These are phyloP conservation scores for Melipona quadrifasciata DNA, from an alignment of 1,140 invertebrate species.

Conservation along the genomic window DNA sequence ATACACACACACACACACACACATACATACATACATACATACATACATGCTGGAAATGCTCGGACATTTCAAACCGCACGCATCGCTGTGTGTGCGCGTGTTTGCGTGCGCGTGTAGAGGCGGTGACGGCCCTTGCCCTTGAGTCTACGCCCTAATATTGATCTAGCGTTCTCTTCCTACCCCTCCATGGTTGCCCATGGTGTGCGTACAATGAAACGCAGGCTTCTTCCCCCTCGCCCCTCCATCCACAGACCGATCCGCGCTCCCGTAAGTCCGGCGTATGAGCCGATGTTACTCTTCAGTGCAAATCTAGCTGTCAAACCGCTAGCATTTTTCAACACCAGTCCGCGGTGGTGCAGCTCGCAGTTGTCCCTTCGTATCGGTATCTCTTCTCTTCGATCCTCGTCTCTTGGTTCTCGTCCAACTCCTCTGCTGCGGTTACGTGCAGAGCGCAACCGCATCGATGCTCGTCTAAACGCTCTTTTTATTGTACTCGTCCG, in stretches of 20 bases:
- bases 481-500: background rate
- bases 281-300: slow-evolving; percentile 69
- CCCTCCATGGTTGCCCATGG: slow-evolving; percentile 60
- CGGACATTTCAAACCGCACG: background rate
- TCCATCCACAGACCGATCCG: slow-evolving; percentile 27
- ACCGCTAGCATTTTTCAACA: slow-evolving; percentile 66
- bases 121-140: slow-evolving; percentile 71
- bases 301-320: slow-evolving; percentile 76
- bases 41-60: background rate
- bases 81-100: background rate
- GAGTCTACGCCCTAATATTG: slow-evolving; percentile 78
- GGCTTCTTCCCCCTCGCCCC: slow-evolving; percentile 32
- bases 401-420: background rate
- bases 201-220: slow-evolving; percentile 54
- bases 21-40: no score
- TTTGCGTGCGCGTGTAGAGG: background rate
- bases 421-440: background rate
- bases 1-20: no score
- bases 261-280: slow-evolving; percentile 55
- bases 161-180: slow-evolving; percentile 68
- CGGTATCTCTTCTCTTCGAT: background rate
- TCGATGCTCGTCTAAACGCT: background rate
- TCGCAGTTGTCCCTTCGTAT: background rate
- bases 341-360: slow-evolving; percentile 34
- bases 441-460: background rate